Evolutionary conservation across 2,113 vertebrate species (phyloP).

Genomic region (Felis chaus): DNA sequence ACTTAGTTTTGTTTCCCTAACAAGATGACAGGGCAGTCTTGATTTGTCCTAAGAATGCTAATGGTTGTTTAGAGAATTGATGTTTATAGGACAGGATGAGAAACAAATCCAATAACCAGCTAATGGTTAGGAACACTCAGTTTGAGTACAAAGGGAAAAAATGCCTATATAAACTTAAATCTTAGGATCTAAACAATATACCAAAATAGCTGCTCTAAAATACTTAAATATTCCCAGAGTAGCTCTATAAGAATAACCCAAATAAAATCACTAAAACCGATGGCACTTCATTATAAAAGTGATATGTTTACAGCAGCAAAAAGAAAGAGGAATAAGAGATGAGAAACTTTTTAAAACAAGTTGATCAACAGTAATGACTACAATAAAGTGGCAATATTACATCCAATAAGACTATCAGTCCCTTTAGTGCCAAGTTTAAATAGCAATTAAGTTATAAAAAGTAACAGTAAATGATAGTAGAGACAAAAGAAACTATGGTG

Average conservation of each 20-base stretch:
- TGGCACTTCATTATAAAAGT: neutral
- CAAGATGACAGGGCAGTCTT: neutral
- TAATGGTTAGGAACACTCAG: neutral
- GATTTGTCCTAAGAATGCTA: neutral
- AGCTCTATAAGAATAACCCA: neutral
- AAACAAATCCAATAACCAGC: neutral
- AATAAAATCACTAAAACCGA: constrained; percentile 44
- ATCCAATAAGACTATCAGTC: neutral
- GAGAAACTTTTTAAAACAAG: constrained; percentile 4
- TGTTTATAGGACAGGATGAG: neutral
- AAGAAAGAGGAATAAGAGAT: neutral
- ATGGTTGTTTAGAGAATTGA: constrained; percentile 9
- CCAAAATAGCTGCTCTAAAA: neutral
- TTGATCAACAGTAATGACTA: neutral
- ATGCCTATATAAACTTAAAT: neutral
- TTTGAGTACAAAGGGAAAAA: neutral
- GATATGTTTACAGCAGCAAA: neutral
- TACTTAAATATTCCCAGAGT: neutral
- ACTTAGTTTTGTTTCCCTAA: neutral
- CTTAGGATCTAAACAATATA: neutral
- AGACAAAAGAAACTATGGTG: neutral
- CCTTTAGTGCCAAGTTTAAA: constrained; percentile 27
- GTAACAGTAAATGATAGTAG: constrained; percentile 16
- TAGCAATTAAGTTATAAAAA: constrained; percentile 36
- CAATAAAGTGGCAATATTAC: neutral